phyloP scores from a whole-genome alignment of 2,113 vertebrate genomes.

The Onychorhynchus coronatus region DNA sequence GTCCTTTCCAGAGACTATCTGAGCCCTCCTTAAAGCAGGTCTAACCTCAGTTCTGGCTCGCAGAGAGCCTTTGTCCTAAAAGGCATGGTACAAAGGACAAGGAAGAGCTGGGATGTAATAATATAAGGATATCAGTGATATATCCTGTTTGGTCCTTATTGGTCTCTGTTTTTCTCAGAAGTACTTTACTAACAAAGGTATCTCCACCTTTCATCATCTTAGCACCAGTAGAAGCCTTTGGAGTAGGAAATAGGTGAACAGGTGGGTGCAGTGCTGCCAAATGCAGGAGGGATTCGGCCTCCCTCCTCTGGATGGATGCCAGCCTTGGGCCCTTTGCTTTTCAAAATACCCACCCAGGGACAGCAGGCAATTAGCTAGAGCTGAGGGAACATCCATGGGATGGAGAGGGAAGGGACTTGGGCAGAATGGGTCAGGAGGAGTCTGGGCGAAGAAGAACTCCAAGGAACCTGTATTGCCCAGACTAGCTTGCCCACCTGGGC shows the following conservation, averaged over 20 bases:
- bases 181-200: background rate
- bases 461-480: fast-evolving
- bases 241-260: background rate
- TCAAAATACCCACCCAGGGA: fast-evolving
- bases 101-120: background rate
- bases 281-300: fast-evolving
- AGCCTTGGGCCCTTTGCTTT: background rate
- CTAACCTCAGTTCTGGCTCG: background rate
- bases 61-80: background rate
- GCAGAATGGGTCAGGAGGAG: background rate
- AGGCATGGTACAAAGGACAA: background rate
- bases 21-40: background rate
- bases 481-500: fast-evolving
- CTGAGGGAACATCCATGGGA: background rate
- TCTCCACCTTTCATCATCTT: background rate
- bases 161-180: background rate
- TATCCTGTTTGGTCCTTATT: fast-evolving
- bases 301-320: background rate
- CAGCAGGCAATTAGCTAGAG: background rate
- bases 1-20: background rate
- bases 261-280: background rate
- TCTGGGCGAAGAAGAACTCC: background rate
- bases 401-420: background rate
- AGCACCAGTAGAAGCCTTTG: background rate
- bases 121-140: background rate